Evolutionary conservation across 2,888 invertebrate genomes (phyloP).

Genomic region (Leptothorax acervorum): DNA sequence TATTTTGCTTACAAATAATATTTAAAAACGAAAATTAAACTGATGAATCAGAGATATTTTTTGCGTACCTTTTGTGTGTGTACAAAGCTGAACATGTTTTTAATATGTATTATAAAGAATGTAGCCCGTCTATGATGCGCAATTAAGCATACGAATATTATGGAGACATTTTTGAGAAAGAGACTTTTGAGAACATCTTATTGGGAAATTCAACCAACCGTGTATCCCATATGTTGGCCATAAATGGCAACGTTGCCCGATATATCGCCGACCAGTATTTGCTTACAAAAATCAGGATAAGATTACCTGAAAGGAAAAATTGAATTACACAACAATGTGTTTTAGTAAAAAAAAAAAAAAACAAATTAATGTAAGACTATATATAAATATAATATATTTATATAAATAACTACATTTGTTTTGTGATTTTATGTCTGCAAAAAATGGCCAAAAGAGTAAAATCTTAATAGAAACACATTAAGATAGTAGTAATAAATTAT

Average conservation of each 20-base stretch:
- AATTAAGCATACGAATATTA: neutral
- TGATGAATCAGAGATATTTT: neutral
- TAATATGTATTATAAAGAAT: neutral
- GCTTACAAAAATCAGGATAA: neutral
- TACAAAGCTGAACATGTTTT: neutral
- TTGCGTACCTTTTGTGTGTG: neutral
- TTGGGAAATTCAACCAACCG: neutral
- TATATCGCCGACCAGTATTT: neutral
- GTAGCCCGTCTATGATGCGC: neutral
- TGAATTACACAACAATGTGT: neutral
- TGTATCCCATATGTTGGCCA: neutral
- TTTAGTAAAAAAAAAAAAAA: neutral
- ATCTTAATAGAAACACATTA: neutral
- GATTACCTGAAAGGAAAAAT: neutral
- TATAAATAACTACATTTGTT: neutral
- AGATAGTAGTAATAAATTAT: neutral
- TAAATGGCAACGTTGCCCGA: neutral
- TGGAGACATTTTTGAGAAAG: slow-evolving; percentile 15
- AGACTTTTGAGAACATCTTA: neutral
- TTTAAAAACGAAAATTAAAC: neutral
- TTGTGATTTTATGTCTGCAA: neutral
- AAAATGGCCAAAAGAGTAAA: neutral
- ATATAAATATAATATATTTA: neutral
- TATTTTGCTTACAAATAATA: no score
- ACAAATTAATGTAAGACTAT: neutral